Evolutionary conservation across 1,140 invertebrate genomes (phyloP), one percentile per base, ranked within the genome.

Genomic region (Drosophila pruinosa): DNA sequence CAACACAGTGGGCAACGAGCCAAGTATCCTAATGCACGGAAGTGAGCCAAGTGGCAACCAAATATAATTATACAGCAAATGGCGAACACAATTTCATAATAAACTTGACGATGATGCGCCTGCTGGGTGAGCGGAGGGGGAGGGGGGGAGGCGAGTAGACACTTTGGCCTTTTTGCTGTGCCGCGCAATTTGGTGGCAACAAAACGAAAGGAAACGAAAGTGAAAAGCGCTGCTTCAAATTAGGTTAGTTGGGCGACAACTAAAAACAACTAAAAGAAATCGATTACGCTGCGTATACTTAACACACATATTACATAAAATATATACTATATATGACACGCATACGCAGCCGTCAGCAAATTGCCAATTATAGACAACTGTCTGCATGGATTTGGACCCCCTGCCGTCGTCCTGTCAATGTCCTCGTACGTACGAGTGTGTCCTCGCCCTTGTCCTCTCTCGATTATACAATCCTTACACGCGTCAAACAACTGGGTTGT

Each of bases 1-100:
- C 81, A 81, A 72, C 81, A 86, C 82, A 86, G 81, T 86, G 81
- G 81, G 81, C 82, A 89, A 52, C 14, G 2, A 63, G 82, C 82
- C 82, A 86, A 52, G 54, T 59, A 72, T 68, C 67, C 22, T 31
- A 70, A 80, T 75, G 81, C 81, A 47, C 72, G 72, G 73, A 80
- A 85, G 75, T 72, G 72, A 68, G 74, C 65, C 78, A 81, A 80
- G 68, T 59, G 43, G 59, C 63, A 64, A 52, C 24, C 45, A 71
- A 71, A 65, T 71, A 71, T 65, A 71, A 71, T 72, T 76, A 57
- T 26, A 39, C 56, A 52, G 26, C 26, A 65, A 39, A 39, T 19
- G 45, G 24, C 15, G 36, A 39, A 24, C 28, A 31, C 24, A 59
- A 64, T 58, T 65, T 64, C 38, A 64, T 47, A 52, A 53, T 41